Percentiles rank a stretch among this genome's conserved stretches.
phyloP scores from a whole-genome alignment of 1,140 invertebrate genomes.

The Eubasilissa regina region DNA sequence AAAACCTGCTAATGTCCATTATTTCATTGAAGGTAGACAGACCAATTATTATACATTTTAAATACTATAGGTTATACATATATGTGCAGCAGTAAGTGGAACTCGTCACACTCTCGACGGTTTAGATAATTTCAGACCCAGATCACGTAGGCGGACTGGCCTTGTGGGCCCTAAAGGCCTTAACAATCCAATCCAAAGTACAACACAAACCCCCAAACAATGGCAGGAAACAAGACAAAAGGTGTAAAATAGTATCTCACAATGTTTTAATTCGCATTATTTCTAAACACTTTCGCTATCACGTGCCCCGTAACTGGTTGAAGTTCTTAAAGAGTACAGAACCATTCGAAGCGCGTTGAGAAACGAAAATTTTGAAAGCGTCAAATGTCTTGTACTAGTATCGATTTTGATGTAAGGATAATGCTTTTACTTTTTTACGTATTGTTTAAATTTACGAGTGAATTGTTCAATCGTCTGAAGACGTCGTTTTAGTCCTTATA shows the following conservation, averaged over 20 bases:
- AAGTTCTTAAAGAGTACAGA: background rate
- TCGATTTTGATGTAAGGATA: background rate
- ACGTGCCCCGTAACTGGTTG: background rate
- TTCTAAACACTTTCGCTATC: background rate
- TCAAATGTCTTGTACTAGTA: background rate
- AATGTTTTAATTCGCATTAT: no score
- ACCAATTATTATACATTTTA: no score
- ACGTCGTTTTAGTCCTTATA: slow-evolving; percentile 1
- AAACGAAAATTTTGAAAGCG: background rate
- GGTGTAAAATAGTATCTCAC: no score
- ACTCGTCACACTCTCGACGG: background rate
- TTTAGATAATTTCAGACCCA: slow-evolving; percentile 3
- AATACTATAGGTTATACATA: no score
- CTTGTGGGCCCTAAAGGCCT: slow-evolving; percentile 4
- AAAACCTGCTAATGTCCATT: no score
- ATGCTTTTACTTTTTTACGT: background rate
- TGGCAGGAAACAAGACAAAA: no score
- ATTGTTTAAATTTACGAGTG: background rate
- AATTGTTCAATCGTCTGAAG: background rate
- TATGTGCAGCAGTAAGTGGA: background rate
- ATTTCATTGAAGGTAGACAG: no score
- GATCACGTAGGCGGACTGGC: slow-evolving; percentile 14
- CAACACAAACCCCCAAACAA: background rate
- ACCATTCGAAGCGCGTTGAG: background rate
- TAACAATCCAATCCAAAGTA: background rate